These are phyloP conservation scores for Venustoraphidia nigricollis DNA, from an alignment of 2,888 invertebrate genomes.

Conservation along the genomic window DNA sequence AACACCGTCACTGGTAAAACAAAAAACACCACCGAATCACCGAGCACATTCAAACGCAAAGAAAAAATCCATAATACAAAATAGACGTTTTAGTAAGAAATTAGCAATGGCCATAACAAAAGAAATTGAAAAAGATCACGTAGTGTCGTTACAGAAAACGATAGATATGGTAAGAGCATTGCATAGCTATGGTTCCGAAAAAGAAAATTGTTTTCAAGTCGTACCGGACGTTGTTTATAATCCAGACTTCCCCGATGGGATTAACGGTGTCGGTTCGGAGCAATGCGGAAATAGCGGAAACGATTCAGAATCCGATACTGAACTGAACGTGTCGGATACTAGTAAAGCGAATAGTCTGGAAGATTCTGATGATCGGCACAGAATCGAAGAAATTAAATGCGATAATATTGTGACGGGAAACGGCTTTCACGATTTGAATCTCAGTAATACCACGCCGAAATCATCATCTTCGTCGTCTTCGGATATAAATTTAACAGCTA, in stretches of 20 bases:
- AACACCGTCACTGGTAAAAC: conserved; percentile 11
- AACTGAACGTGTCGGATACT: neutral
- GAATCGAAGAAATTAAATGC: neutral
- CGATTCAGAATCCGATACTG: conserved; percentile 4
- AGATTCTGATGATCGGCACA: neutral
- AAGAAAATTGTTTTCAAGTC: conserved; percentile 10
- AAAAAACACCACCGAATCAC: conserved; percentile 13
- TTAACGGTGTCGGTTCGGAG: conserved; percentile 6
- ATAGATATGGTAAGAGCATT: conserved; percentile 4
- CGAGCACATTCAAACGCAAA: conserved; percentile 15
- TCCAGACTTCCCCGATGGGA: conserved; percentile 2
- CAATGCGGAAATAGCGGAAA: neutral
- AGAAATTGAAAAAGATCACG: conserved; percentile 22
- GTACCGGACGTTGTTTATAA: conserved; percentile 8
- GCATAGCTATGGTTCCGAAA: conserved; percentile 5
- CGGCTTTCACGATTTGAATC: neutral
- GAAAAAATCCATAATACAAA: conserved; percentile 13
- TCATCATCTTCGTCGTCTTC: neutral
- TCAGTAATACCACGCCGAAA: neutral
- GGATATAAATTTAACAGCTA: conserved; percentile 1
- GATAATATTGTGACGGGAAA: neutral
- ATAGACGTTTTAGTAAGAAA: conserved; percentile 8
- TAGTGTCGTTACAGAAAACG: conserved; percentile 1
- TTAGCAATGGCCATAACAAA: conserved; percentile 17
- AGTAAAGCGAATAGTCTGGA: neutral